phyloP scores from a whole-genome alignment of 2,888 invertebrate genomes.

The Drosophila robusta region DNA sequence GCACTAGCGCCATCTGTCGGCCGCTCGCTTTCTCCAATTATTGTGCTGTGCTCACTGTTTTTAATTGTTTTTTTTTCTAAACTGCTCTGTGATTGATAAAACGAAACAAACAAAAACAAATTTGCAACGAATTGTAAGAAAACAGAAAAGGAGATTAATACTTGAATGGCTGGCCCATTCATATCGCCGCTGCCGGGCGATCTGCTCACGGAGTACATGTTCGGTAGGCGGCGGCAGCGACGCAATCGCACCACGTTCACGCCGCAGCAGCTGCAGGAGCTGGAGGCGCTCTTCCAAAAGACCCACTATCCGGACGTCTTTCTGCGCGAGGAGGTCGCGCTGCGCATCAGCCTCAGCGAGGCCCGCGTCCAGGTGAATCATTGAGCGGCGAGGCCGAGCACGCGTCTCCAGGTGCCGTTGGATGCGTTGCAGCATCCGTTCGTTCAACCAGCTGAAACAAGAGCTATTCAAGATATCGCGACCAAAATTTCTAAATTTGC shows the following conservation, averaged over 20 bases:
- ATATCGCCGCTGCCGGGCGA: slow-evolving; percentile 94
- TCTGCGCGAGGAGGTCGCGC: slow-evolving; percentile 94
- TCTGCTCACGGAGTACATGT: slow-evolving; percentile 96
- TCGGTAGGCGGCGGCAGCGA: slow-evolving; percentile 94
- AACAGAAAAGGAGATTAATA: not conserved
- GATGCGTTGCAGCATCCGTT: not conserved
- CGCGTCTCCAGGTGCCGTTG: slow-evolving; percentile 1
- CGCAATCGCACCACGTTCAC: slow-evolving; percentile 97
- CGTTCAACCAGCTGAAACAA: not conserved
- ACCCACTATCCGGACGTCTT: slow-evolving; percentile 97
- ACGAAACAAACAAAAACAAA: not conserved
- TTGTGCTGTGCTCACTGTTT: not conserved
- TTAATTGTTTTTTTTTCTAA: not conserved
- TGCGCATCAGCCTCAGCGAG: slow-evolving; percentile 95
- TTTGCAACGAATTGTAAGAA: slow-evolving; percentile 5
- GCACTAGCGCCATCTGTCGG: slow-evolving; percentile 14
- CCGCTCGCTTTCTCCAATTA: slow-evolving; percentile 5
- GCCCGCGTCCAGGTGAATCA: slow-evolving; percentile 91
- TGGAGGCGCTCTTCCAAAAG: slow-evolving; percentile 96
- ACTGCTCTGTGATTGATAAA: slow-evolving; percentile 8
- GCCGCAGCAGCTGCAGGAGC: slow-evolving; percentile 95
- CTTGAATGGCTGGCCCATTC: slow-evolving; percentile 93
- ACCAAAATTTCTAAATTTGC: no score
- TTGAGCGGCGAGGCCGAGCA: not conserved
- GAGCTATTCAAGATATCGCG: no score